Base-by-base conservation (phyloP, 2,113 vertebrate genomes). In the Oncorhynchus keta region DNA sequence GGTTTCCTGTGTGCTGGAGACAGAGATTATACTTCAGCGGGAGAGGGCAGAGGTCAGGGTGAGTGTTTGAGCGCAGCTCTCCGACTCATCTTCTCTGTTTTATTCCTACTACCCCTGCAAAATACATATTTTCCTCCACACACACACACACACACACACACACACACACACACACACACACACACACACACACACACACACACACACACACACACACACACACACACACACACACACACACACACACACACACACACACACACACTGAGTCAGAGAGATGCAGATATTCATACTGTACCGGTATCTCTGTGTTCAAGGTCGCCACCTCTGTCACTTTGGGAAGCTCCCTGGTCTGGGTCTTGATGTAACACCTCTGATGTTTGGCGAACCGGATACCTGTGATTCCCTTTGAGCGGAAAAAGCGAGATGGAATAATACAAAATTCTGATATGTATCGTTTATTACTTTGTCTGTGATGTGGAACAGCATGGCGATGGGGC, bases 331-430 rank as follows among this genome's bases (percentile, higher is more conserved):
- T 68, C 74, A 87, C 75, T 24, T 72, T 75, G 67, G 93, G 93
- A 70, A 94, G 83, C 57, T 89, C 88, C 77, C 86, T 90, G 70
- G 90, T 91, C 86, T 94, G 93, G 79, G 85, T 87, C 86, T 91
- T 92, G 91, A 94, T 93, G 92, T 93, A 93, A 85, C 93, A 94
- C 82, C 89, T 91, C 88, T 94, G 93, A 90, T 94, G 90, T 88
- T 92, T 90, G 68, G 92, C 82, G 86, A 94, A 94, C 76, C 91
- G 89, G 82, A 94, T 93, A 62, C 91, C 93, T 86, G 89, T 92
- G 85, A 94, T 91, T 86, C 93, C 93, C 93, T 94, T 90, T 88
- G 86, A 88, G 87, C 35, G 81, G 81, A 76, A 76, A 76, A 49
- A 65, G 20, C 83, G 86, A 88, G 78, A 81, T 70, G 24, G 76